Conservation (phyloP, 64 coral and sea anemone genomes). For the Actinia tenebrosa region DNA sequence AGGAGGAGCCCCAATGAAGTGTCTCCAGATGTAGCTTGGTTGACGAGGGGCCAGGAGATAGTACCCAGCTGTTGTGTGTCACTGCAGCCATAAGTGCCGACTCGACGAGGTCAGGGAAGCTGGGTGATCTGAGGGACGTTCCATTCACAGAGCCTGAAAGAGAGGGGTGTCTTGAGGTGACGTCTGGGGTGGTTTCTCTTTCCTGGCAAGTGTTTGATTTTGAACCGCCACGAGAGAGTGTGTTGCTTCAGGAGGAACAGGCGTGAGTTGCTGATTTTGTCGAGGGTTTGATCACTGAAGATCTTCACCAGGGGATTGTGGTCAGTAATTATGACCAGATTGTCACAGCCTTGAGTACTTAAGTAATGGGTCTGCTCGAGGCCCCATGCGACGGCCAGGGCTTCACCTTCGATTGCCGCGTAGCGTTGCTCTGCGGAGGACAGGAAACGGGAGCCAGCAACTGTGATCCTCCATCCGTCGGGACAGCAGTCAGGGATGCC, state of each 20-base stretch:
- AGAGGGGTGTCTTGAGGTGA: too few relatives aligned
- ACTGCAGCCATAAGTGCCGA: too few relatives aligned
- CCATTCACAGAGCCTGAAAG: too few relatives aligned
- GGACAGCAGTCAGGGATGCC: slow-evolving; percentile 4
- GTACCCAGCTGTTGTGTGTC: too few relatives aligned
- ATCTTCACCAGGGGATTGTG: slow-evolving; percentile 18
- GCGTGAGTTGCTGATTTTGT: slow-evolving; percentile 11
- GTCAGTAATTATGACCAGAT: neutral
- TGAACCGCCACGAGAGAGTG: neutral
- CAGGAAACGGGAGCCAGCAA: slow-evolving; percentile 11
- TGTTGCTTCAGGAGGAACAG: slow-evolving; percentile 10
- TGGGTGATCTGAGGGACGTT: too few relatives aligned
- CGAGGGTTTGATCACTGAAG: neutral
- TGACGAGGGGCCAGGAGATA: too few relatives aligned
- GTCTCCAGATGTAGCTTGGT: too few relatives aligned
- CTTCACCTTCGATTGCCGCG: slow-evolving; percentile 4
- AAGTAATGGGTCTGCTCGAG: neutral
- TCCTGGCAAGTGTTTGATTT: too few relatives aligned
- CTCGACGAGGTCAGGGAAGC: too few relatives aligned
- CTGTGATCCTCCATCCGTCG: slow-evolving; percentile 7
- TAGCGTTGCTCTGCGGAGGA: slow-evolving; percentile 20
- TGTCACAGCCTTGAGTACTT: neutral
- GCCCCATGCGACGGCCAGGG: slow-evolving; percentile 27
- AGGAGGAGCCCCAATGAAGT: too few relatives aligned
- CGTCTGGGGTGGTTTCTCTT: too few relatives aligned